Evolutionary conservation across 2,797 vertebrate genomes (phyloP).

Genomic region (Columba guinea): DNA sequence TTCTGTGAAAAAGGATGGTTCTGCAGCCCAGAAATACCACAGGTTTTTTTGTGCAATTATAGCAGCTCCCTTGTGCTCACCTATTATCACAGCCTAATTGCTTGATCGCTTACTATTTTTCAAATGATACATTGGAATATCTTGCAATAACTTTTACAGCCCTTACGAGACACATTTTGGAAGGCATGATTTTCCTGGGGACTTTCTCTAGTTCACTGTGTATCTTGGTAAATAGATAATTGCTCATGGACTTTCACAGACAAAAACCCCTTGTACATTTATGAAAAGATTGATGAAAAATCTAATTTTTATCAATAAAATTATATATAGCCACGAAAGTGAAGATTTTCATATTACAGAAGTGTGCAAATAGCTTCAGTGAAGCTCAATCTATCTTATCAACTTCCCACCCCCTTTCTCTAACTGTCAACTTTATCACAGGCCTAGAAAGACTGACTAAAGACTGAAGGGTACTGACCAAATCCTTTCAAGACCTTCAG

Average conservation of each 20-base stretch:
- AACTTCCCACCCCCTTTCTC: not conserved
- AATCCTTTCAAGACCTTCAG: not conserved
- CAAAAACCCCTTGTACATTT: not conserved
- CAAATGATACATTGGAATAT: not conserved
- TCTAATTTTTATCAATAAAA: not conserved
- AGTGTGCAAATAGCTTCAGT: not conserved
- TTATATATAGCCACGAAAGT: not conserved
- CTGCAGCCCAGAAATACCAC: not conserved
- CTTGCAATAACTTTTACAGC: constrained; percentile 19
- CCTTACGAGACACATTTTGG: not conserved
- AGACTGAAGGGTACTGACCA: not conserved
- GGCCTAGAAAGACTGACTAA: not conserved
- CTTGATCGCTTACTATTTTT: constrained; percentile 29
- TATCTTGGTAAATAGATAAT: not conserved
- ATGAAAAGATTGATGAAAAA: not conserved
- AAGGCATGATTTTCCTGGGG: not conserved
- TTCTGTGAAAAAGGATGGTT: not conserved
- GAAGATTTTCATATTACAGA: not conserved
- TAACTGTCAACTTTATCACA: not conserved
- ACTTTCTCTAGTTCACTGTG: not conserved
- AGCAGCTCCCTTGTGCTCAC: not conserved
- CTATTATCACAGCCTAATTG: not conserved
- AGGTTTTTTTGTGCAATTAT: not conserved
- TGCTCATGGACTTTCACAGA: not conserved
- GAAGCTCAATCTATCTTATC: not conserved